Conservation (phyloP, 1,140 invertebrate genomes). For the Homalodisca vitripennis region DNA sequence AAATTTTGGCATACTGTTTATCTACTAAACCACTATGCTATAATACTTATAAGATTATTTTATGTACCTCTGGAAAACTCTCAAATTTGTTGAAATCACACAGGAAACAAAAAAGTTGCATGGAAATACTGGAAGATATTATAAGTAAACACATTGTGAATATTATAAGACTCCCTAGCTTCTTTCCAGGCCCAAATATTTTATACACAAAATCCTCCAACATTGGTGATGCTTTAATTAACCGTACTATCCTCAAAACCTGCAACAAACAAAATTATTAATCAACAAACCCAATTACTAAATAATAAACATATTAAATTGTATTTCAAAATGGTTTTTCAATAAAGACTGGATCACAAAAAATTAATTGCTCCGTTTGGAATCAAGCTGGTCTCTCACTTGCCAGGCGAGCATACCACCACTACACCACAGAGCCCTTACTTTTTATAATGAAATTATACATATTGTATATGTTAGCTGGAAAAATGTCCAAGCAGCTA, state of each 20-base stretch:
- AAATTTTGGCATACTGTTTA: background rate
- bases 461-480: no score
- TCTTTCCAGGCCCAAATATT: conserved; percentile 99
- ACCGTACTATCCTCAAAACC: conserved; percentile 90
- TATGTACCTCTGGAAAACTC: conserved; percentile 90
- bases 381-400: no score
- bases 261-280: conserved; percentile 49
- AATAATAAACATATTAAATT: no score
- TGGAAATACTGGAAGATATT: conserved; percentile 97
- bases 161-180: conserved; percentile 96
- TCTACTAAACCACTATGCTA: background rate
- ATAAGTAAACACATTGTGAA: conserved; percentile 99
- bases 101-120: conserved; percentile 97
- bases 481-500: no score
- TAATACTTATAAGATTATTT: background rate
- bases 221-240: conserved; percentile 98
- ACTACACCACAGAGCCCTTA: no score
- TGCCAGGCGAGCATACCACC: no score
- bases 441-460: no score
- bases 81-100: conserved; percentile 96
- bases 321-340: no score
- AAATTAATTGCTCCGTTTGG: no score
- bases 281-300: background rate
- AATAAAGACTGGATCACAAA: no score
- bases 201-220: conserved; percentile 99